phyloP scores from a whole-genome alignment of 1,140 invertebrate genomes.

The Calephelis virginiensis region DNA sequence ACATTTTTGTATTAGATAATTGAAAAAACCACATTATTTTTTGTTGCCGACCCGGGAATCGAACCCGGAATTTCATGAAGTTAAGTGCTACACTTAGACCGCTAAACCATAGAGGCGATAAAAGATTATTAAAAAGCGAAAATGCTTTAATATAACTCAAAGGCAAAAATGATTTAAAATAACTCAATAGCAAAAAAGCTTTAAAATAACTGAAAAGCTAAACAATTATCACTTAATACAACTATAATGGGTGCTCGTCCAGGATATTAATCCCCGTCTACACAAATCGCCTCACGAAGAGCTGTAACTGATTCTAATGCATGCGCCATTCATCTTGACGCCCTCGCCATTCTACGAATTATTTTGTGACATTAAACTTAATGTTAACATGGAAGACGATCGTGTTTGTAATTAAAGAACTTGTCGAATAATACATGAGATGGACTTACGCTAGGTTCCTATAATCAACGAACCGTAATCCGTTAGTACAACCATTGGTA shows the following conservation, averaged over 20 bases:
- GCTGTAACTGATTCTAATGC: constrained; percentile 59
- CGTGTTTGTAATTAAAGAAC: constrained; percentile 17
- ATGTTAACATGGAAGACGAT: constrained; percentile 37
- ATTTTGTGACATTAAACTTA: constrained; percentile 47
- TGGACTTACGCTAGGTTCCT: neutral
- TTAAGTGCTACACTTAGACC: too few relatives aligned
- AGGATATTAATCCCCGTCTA: constrained; percentile 46
- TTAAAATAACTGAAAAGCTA: constrained; percentile 22
- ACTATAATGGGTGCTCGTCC: constrained; percentile 48
- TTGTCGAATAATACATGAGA: neutral
- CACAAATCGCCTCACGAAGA: constrained; percentile 46
- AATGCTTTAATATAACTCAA: too few relatives aligned
- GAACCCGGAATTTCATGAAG: too few relatives aligned
- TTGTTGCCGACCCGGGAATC: too few relatives aligned
- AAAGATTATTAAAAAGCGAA: too few relatives aligned
- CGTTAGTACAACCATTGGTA: too few relatives aligned
- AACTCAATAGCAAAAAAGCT: too few relatives aligned
- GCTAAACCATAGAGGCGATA: too few relatives aligned
- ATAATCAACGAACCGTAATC: neutral
- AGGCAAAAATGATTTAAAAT: too few relatives aligned
- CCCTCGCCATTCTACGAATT: constrained; percentile 11
- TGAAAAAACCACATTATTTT: too few relatives aligned
- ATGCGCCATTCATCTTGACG: constrained; percentile 10
- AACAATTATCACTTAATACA: constrained; percentile 44
- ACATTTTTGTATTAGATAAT: too few relatives aligned